Conservation (phyloP, 2,113 vertebrate species). For the Neodon shergylaensis region DNA sequence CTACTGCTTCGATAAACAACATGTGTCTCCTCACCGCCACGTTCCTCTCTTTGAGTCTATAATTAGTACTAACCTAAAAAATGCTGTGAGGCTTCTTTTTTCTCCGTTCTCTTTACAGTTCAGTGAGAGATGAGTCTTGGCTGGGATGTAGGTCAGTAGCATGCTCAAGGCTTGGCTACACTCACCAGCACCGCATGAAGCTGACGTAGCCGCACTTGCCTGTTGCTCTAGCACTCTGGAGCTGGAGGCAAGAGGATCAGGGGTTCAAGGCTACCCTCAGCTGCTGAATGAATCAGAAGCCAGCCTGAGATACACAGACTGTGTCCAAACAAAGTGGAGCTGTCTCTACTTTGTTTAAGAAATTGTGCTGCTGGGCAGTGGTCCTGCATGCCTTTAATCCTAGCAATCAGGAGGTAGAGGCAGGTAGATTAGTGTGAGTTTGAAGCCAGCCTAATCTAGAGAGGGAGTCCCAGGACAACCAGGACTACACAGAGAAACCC, state of each 20-base stretch:
- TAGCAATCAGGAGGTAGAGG: neutral
- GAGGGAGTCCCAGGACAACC: neutral
- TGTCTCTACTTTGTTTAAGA: neutral
- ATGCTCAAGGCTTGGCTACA: neutral
- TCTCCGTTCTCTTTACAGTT: neutral
- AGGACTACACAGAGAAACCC: neutral
- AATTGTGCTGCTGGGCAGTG: neutral
- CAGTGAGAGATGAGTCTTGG: neutral
- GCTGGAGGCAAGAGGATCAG: neutral
- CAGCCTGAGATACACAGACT: neutral
- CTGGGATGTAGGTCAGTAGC: neutral
- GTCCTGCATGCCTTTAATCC: neutral
- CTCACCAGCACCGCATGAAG: neutral
- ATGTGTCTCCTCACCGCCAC: neutral
- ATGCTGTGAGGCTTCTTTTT: neutral
- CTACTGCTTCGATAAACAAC: neutral
- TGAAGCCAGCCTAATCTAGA: neutral
- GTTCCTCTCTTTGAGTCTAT: neutral
- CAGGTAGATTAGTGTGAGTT: neutral
- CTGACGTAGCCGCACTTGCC: rapidly evolving
- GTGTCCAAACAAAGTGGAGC: neutral
- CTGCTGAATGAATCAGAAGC: too few relatives aligned
- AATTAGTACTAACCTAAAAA: slow-evolving; percentile 35
- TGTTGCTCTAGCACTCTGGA: neutral
- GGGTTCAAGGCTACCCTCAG: too few relatives aligned